These are phyloP conservation scores for Maconellicoccus hirsutus DNA, from an alignment of 1,140 invertebrate species.

Conservation along the genomic window DNA sequence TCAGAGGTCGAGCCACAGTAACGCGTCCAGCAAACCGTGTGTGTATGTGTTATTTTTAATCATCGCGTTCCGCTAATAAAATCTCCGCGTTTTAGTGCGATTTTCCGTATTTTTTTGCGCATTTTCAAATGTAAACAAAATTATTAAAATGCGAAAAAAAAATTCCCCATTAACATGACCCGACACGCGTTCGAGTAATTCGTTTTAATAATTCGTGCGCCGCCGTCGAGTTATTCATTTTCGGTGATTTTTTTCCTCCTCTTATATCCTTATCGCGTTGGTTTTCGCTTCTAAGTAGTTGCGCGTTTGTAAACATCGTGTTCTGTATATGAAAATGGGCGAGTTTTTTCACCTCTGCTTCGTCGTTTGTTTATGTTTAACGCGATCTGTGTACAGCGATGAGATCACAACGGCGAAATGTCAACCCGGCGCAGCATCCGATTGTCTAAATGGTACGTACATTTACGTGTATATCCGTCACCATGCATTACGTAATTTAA, in stretches of 20 bases:
- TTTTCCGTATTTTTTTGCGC: no score
- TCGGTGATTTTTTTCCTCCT: background rate
- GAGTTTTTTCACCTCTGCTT: background rate
- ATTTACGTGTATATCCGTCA: background rate
- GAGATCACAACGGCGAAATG: background rate
- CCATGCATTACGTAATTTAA: no score
- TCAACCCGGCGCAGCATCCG: background rate
- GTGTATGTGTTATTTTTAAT: background rate
- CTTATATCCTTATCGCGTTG: background rate
- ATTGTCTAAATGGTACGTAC: background rate
- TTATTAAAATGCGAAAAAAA: no score
- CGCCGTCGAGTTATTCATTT: no score
- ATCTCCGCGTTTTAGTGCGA: no score
- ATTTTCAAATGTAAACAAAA: background rate
- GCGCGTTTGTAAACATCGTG: background rate
- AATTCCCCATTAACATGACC: no score
- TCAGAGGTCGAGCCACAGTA: background rate
- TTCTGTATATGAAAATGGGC: background rate
- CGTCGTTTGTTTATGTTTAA: background rate
- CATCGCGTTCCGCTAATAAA: no score
- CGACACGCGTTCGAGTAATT: no score
- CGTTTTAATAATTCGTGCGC: no score
- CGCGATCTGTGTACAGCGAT: background rate
- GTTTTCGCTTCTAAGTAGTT: background rate
- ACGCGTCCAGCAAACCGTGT: background rate